Evolutionary conservation across 2,888 invertebrate genomes (phyloP), one percentile per base, ranked within the genome.

Genomic region (Keiferia lycopersicella): DNA sequence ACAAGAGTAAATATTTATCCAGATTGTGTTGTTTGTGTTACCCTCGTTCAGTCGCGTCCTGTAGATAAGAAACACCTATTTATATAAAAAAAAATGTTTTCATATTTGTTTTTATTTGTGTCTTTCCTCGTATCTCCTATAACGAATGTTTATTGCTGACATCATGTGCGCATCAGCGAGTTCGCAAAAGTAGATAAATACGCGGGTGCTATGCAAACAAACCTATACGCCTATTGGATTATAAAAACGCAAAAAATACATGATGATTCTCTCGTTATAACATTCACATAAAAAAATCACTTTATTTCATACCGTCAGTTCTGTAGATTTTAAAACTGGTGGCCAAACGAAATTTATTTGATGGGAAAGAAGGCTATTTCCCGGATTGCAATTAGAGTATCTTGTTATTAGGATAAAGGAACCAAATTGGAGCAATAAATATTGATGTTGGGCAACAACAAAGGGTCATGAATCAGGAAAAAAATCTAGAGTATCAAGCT

Each of bases 71-170:
- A 18, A 20, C 22, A 22, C 20, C 7, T 39, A 16, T 45, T 60
- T 62, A 45, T 64, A 50, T 50, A 63, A 61, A 64, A 61, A 64
- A 34, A 65, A 63, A 67, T 61, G 50, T 34, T 50, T 48, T 61
- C 50, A 50, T 50, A 61, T 61, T 61, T 71, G 69, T 71, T 71
- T 74, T 70, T 72, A 67, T 71, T 70, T 68, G 67, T 22, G 62
- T 51, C 66, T 30, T 56, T 67, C 68, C 68, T 70, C 68, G 50
- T 20, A 38, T 60, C 53, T 48, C 66, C 69, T 65, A 69, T 75
- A 79, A 78, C 76, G 73, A 77, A 78, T 80, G 77, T 78, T 78
- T 78, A 80, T 78, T 74, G 76, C 75, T 74, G 73, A 74, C 75
- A 77, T 80, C 75, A 76, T 72, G 71, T 71, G 67, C 75, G 74